Evolutionary conservation across 2,797 vertebrate species (phyloP).

Genomic region (Periparus ater): DNA sequence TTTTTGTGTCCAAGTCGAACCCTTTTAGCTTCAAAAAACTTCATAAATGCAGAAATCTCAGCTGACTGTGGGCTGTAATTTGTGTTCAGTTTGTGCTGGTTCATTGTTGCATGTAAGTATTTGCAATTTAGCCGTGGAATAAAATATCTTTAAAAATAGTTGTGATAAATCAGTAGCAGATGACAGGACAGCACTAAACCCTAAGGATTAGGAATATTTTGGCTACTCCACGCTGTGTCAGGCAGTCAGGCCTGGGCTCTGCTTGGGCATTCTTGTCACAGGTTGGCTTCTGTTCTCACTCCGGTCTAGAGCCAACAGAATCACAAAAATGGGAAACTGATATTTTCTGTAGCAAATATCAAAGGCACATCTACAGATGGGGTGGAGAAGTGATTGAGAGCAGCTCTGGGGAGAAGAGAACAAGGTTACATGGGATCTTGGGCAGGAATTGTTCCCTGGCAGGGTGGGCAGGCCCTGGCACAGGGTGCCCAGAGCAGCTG

Average conservation of each 20-base stretch:
- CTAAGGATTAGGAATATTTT: background rate
- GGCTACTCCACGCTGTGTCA: background rate
- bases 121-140: background rate
- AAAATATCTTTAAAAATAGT: background rate
- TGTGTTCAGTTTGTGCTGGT: background rate
- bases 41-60: background rate
- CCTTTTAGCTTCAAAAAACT: background rate
- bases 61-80: background rate
- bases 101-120: background rate
- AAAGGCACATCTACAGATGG: background rate
- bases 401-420: background rate
- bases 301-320: background rate
- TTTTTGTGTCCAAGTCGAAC: background rate
- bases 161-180: background rate
- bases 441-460: background rate
- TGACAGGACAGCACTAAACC: background rate
- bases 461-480: background rate
- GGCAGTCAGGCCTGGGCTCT: background rate
- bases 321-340: background rate
- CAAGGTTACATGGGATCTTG: accelerated
- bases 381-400: background rate
- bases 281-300: background rate
- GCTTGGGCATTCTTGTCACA: background rate
- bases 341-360: background rate
- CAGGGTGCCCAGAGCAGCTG: background rate